Base-by-base conservation (phyloP, 1,140 invertebrate species). In the Bactericera cockerelli region DNA sequence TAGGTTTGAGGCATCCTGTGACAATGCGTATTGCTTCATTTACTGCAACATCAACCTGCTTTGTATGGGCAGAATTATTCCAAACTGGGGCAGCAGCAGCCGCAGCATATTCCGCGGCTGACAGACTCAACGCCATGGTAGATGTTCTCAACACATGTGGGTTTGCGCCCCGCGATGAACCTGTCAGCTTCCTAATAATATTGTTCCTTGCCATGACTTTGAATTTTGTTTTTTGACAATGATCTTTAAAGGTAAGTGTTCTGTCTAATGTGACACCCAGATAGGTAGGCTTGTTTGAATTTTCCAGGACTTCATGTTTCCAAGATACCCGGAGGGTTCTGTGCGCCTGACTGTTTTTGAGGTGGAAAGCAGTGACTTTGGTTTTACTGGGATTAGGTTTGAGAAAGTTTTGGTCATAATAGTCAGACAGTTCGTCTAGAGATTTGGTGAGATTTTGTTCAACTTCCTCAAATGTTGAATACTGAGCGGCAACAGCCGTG, bases 31-130 rank as follows among this genome's bases (percentile, higher is more conserved):
- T 39, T 31, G 54, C 19, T 21, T 60, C 26, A 38, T 60, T 60
- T n/a, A 61, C 8, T 3, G 55, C 38, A 2, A 28, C 21, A 39
- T 62, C 36, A n/a, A 62, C 25, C 33, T 2, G 22, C 56, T 56
- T 62, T 3, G 28, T 26, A 25, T 62, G 58, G 25, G 49, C 21
- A 21, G 58, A 55, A 19, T 25, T 26, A 2, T 49, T 21, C 60
- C 56, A 61, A 14, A 61, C n/a, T n/a, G n/a, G n/a, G n/a, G n/a
- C n/a, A n/a, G n/a, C n/a, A n/a, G n/a, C 60, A 58, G 60, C 22
- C 13, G 31, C 36, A 11, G 55, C 60, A 33, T 61, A 61, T 53
- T 61, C 60, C 21, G 56, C 31, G 6, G 55, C 54, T 16, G 58
- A 62, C n/a, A 62, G 1, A 31, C 58, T 53, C 25, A 57, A 1